These are phyloP conservation scores for Tetheella fluctuosa DNA, from an alignment of 2,888 invertebrate genomes.

Conservation along the genomic window DNA sequence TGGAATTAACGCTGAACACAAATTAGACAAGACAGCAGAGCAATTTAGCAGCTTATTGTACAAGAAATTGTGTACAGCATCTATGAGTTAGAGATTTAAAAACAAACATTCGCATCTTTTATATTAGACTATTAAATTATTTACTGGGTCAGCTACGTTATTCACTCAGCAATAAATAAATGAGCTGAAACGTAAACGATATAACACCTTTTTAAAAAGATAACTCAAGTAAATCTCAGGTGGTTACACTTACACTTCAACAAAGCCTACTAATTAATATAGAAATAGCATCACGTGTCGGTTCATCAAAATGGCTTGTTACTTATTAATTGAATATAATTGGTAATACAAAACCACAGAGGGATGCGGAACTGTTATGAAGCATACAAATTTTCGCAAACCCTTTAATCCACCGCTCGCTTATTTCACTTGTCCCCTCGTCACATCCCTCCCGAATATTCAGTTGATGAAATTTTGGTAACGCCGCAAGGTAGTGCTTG, in stretches of 20 bases:
- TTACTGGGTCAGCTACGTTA: neutral
- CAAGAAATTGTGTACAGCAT: neutral
- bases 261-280: neutral
- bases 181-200: too few relatives aligned
- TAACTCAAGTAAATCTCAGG: too few relatives aligned
- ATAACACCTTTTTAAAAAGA: too few relatives aligned
- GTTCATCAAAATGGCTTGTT: constrained; percentile 60
- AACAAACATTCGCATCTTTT: too few relatives aligned
- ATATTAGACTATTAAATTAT: neutral
- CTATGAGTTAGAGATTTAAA: neutral
- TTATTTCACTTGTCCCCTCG: constrained; percentile 83
- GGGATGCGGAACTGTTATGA: constrained; percentile 68
- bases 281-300: constrained; percentile 22
- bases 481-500: constrained; percentile 62
- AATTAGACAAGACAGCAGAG: constrained; percentile 49
- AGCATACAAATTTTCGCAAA: constrained; percentile 80
- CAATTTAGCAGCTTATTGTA: constrained; percentile 3
- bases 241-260: too few relatives aligned
- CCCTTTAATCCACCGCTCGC: constrained; percentile 80
- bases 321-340: constrained; percentile 76
- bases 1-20: constrained; percentile 65
- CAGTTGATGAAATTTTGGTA: constrained; percentile 75
- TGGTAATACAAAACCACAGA: constrained; percentile 81
- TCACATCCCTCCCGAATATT: constrained; percentile 52
- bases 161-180: too few relatives aligned